Evolutionary conservation across 2,113 vertebrate genomes (phyloP), one percentile per base, ranked within the genome.

Genomic region (Chaetodon auriga): DNA sequence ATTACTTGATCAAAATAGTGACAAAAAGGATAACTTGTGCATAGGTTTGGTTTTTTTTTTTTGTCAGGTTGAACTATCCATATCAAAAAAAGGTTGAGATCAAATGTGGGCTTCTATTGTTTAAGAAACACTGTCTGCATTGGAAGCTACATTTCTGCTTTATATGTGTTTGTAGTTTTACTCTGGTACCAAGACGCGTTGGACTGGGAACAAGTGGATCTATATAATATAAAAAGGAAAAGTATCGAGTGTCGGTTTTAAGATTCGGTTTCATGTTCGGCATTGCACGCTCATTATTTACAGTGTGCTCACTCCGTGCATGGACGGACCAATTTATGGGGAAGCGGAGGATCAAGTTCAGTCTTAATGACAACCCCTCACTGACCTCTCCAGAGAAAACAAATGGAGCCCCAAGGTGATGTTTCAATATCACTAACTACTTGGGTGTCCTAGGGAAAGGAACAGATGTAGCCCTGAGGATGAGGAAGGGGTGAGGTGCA

Each of bases 321-420:
- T 72, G 80, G 87, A 89, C 49, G 75, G 63, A 86, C 91, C 92
- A 93, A 92, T 95, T 95, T 92, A 93, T 92, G 90, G 77, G 92
- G 90, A 92, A 93, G 91, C 78, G 61, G 90, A 76, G 93, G 95
- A 96, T 96, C 95, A 96, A 96, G 95, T 96, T 96, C 95, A 95
- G 93, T 92, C 92, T 87, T 95, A 96, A 96, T 95, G 95, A 96
- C 92, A 94, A 94, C 92, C 93, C 89, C 48, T 90, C 68, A 76
- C 91, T 95, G 94, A 95, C 94, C 95, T 94, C 94, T 93, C 89
- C 73, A 85, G 93, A 95, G 94, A 92, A 96, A 95, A 96, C 95
- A 96, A 96, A 96, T 96, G 95, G 94, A 95, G 93, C 94, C 94
- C 95, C 94, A 95, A 96, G 95, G 95, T 95, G 95, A 96, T 95